phyloP scores from a whole-genome alignment of 2,113 vertebrate genomes.

The Oenanthe melanoleuca region DNA sequence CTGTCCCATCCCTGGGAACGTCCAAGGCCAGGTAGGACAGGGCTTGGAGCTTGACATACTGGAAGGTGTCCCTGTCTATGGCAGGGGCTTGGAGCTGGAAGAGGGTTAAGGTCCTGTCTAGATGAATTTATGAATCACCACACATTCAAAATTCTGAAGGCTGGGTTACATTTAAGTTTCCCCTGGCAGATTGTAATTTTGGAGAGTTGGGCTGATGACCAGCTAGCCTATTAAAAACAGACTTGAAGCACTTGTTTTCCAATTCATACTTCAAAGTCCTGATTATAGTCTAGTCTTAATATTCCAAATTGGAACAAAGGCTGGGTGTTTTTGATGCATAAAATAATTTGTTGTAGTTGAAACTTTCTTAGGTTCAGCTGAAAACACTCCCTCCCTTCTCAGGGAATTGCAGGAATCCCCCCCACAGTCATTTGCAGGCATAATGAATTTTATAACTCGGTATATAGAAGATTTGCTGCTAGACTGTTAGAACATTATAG shows the following conservation, averaged over 20 bases:
- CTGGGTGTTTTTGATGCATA: rapidly evolving
- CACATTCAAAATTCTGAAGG: rapidly evolving
- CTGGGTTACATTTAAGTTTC: background rate
- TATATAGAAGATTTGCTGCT: background rate
- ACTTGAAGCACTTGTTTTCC: background rate
- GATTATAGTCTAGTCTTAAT: background rate
- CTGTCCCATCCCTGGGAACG: background rate
- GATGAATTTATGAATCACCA: background rate
- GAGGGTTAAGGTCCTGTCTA: background rate
- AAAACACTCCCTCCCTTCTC: background rate
- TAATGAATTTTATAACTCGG: background rate
- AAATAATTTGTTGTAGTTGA: background rate
- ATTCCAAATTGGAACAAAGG: background rate
- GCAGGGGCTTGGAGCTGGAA: rapidly evolving
- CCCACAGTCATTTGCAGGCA: background rate
- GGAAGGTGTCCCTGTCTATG: background rate
- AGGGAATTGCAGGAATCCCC: background rate
- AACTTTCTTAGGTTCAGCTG: background rate
- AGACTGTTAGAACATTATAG: background rate
- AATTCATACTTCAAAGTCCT: background rate
- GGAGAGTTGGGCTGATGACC: background rate
- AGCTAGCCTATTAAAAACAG: background rate
- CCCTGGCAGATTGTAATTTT: background rate
- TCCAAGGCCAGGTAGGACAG: no score
- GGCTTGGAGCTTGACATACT: background rate